Conservation (phyloP, 2,888 invertebrate genomes). For the Thymelicus sylvestris region DNA sequence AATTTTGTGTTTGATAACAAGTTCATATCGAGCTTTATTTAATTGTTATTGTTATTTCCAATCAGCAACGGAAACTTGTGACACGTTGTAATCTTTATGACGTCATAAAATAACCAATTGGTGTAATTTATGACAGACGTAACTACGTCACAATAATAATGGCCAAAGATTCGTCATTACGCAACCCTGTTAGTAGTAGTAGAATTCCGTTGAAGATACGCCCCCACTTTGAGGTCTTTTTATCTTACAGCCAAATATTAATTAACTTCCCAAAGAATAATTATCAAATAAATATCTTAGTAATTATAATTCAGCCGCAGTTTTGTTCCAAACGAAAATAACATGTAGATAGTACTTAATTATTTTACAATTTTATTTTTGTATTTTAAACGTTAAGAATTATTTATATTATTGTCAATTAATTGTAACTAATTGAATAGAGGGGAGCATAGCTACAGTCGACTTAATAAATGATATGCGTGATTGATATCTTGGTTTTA, state of each 20-base stretch:
- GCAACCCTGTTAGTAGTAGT: neutral
- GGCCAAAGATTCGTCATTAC: neutral
- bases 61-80: neutral
- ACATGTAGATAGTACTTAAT: slow-evolving; percentile 58
- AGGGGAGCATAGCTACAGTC: slow-evolving; percentile 70
- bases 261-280: too few relatives aligned
- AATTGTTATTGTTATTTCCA: slow-evolving; percentile 1
- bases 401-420: slow-evolving; percentile 79
- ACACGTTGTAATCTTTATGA: neutral
- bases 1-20: neutral
- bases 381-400: slow-evolving; percentile 70
- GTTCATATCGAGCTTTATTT: neutral
- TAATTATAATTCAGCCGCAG: neutral
- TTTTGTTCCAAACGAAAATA: slow-evolving; percentile 28
- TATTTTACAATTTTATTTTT: slow-evolving; percentile 77
- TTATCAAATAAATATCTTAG: too few relatives aligned
- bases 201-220: too few relatives aligned
- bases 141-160: slow-evolving; percentile 1
- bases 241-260: too few relatives aligned
- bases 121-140: neutral
- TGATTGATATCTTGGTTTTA: slow-evolving; percentile 56
- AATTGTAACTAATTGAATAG: slow-evolving; percentile 74
- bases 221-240: too few relatives aligned
- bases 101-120: neutral
- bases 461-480: slow-evolving; percentile 78